Evolutionary conservation across 1,140 invertebrate species (phyloP), one percentile per base, ranked within the genome.

Genomic region (Centruroides sculpturatus): DNA sequence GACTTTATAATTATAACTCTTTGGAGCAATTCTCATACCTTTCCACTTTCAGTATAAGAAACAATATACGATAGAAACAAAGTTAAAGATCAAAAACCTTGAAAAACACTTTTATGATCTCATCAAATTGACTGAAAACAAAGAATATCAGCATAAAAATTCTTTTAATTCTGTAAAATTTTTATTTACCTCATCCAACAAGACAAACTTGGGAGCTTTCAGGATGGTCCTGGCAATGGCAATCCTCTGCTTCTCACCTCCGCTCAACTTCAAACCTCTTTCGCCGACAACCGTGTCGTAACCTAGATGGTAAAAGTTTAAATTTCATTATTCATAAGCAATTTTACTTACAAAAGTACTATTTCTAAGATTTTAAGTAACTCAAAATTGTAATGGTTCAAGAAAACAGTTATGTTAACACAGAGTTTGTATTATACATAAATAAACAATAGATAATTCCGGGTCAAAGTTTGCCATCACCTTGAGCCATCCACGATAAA

Each of bases 221-320:
- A 96, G 75, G 13, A 96, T 78, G 0, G 92, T 93, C 61, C 92
- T 74, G 0, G 92, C 89, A 62, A 96, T 96, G 0, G 92, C 92
- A 56, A 96, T 87, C 66, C 92, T 79, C 72, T 96, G 92, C 66
- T 95, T 95, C 71, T 96, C 91, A 23, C 92, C 92, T 3, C 92
- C 92, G 73, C 71, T 74, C 47, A 78, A 62, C 63, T 76, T 77
- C 34, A 79, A 61, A 5, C 77, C 77, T 57, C 77, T 57, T 65
- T 78, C 77, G 41, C 77, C 77, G 48, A 76, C 75, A 47, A 75
- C 41, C 7, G 75, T 77, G 5, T 76, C 71, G 61, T 77, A 77
- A 55, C 72, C 73, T 72, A 53, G 57, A 62, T 23, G 23, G 2
- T 23, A 23, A 23, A 23, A 1, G 23, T 2, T 23, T 23, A 23